Evolutionary conservation across 2,113 vertebrate species (phyloP).

Genomic region (Strigops habroptila): DNA sequence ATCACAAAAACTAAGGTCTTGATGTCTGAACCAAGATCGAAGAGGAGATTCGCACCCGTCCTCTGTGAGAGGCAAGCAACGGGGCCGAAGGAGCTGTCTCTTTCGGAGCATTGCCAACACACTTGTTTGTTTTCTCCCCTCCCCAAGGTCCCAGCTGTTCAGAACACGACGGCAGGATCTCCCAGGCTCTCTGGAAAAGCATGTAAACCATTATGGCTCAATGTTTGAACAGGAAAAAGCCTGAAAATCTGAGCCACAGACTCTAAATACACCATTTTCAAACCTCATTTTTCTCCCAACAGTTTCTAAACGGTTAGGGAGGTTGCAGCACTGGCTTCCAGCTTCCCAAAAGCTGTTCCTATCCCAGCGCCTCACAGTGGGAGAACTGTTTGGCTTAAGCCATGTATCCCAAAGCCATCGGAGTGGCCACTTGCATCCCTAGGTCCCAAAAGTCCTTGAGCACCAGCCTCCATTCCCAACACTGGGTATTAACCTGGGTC

Average conservation of each 20-base stretch:
- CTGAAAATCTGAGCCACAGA: neutral
- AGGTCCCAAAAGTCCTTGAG: neutral
- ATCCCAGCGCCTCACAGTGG: neutral
- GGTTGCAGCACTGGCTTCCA: neutral
- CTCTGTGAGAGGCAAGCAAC: neutral
- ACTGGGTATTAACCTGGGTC: neutral
- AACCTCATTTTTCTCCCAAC: neutral
- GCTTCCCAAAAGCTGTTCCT: neutral
- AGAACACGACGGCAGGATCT: constrained; percentile 14
- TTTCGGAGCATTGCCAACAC: neutral
- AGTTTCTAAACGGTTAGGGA: neutral
- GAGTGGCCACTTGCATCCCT: neutral
- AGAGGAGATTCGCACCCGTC: neutral
- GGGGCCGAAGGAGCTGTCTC: constrained; percentile 5
- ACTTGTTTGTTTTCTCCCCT: constrained; percentile 11
- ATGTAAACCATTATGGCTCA: neutral
- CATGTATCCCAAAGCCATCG: rapidly evolving
- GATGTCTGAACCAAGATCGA: neutral
- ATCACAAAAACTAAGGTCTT: neutral
- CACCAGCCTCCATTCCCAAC: neutral
- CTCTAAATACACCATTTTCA: neutral
- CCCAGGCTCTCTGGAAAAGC: neutral
- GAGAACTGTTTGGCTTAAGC: neutral
- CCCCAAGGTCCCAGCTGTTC: constrained; percentile 38
- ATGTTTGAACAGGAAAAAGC: neutral